Evolutionary conservation across 2,888 invertebrate species (phyloP).

Genomic region (Dryobotodes eremita): DNA sequence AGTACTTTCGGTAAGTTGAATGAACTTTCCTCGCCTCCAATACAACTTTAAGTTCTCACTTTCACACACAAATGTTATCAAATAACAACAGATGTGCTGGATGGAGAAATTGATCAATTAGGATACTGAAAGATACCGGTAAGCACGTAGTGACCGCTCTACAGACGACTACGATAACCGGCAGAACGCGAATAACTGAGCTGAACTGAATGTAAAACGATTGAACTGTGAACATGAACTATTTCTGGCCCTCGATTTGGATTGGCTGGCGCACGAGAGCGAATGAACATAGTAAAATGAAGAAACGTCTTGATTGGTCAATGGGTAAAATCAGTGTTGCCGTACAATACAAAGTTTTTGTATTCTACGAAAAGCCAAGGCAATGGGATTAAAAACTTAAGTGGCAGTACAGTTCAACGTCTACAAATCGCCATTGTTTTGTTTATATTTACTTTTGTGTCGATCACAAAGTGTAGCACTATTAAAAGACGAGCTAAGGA

Average conservation of each 20-base stretch:
- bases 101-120: constrained; percentile 68
- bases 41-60: constrained; percentile 80
- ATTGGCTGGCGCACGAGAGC: constrained; percentile 39
- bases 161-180: constrained; percentile 84
- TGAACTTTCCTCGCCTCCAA: constrained; percentile 77
- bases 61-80: constrained; percentile 79
- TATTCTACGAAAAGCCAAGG: no score
- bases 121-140: constrained; percentile 83
- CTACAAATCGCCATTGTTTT: no score
- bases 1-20: constrained; percentile 79
- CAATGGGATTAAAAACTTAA: neutral
- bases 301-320: constrained; percentile 42
- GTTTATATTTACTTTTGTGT: no score
- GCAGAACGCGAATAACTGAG: constrained; percentile 84
- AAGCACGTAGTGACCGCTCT: constrained; percentile 81
- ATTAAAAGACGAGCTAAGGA: no score
- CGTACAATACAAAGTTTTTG: neutral
- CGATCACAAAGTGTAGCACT: no score
- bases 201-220: constrained; percentile 50
- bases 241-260: constrained; percentile 18
- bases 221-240: constrained; percentile 30
- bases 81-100: constrained; percentile 73
- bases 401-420: neutral
- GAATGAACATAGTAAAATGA: constrained; percentile 37
- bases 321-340: constrained; percentile 33